Base-by-base conservation (phyloP, 1,140 invertebrate species). In the Sycophila sp. region DNA sequence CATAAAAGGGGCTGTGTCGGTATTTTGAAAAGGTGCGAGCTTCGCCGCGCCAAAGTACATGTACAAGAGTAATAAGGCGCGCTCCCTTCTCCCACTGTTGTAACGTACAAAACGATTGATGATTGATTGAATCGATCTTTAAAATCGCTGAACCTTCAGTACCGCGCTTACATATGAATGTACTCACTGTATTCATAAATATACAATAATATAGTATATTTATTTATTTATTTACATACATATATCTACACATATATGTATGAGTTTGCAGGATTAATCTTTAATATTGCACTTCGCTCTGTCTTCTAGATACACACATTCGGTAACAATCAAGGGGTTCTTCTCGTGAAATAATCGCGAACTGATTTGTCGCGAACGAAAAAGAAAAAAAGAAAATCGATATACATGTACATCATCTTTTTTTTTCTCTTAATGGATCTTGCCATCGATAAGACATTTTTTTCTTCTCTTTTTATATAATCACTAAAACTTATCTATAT, bases 241-340 rank as follows among this genome's bases (percentile, higher is more conserved):
- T 26, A 47, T 26, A 68, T 58, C 38, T 59, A 69, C 22, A 53
- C 22, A 60, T 32, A 53, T 55, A 62, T 36, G 40, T 32, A 47
- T 34, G 42, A 24, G 17, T 36, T 51, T 55, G 47, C 19, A 45
- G 58, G 28, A 69, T 60, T 60, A 60, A 69, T 13, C 36, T 62
- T 62, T 69, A 69, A 53, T 69, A 69, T 69, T 69, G 67, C 67
- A 69, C 67, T 55, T 17, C 26, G 15, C 24, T 55, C 11, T 19
- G 22, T 47, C 26, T 34, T 38, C 63, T 65, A 59, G 51, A 47
- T 56, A 63, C 26, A 45, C 56, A 69, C n/a, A 22, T 24, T 55
- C 68, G 59, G 60, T 64, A 70, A 70, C 69, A 19, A 64, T 55
- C n/a, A 56, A 56, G 24, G 40, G 22, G 19, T 58, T 59, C 26